Percentiles rank a stretch among this genome's conserved stretches.
Conservation (phyloP, 2,888 invertebrate species). For the Trachelus tabidus region DNA sequence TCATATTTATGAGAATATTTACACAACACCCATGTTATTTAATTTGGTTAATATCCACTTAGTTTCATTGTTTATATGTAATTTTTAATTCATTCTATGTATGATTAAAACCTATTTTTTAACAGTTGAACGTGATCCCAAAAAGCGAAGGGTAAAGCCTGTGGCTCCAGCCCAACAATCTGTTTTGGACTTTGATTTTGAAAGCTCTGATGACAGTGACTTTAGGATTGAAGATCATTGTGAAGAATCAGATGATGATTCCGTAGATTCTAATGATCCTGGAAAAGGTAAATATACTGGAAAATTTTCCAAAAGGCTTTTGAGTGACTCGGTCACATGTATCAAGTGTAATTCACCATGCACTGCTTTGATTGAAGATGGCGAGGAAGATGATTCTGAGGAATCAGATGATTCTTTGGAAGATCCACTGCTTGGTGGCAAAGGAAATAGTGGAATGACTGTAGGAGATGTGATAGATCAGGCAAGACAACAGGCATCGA, state of each 20-base stretch:
- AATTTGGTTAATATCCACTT: not conserved
- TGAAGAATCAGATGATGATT: conserved; percentile 82
- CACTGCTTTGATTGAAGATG: conserved; percentile 14
- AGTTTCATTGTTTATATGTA: not conserved
- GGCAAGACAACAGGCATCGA: conserved; percentile 66
- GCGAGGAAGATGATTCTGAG: conserved; percentile 61
- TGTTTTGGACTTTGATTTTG: conserved; percentile 84
- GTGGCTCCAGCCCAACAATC: conserved; percentile 78
- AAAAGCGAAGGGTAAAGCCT: conserved; percentile 84
- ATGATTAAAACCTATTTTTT: conserved; percentile 20
- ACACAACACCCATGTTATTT: not conserved
- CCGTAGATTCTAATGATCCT: conserved; percentile 77
- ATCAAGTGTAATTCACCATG: not conserved
- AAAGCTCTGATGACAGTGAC: conserved; percentile 95
- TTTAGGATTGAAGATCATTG: conserved; percentile 90
- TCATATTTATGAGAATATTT: not conserved
- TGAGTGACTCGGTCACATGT: not conserved
- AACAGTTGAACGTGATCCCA: conserved; percentile 77
- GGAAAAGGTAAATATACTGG: conserved; percentile 68
- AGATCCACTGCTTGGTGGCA: conserved; percentile 60
- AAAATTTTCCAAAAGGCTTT: not conserved
- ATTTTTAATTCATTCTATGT: not conserved
- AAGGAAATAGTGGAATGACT: conserved; percentile 60
- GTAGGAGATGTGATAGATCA: conserved; percentile 69
- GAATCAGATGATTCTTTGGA: conserved; percentile 64